A percentile compares a stretch with the other conserved stretches of the same genome.
phyloP scores from a whole-genome alignment of 2,797 vertebrate genomes.

The Xenops minutus region DNA sequence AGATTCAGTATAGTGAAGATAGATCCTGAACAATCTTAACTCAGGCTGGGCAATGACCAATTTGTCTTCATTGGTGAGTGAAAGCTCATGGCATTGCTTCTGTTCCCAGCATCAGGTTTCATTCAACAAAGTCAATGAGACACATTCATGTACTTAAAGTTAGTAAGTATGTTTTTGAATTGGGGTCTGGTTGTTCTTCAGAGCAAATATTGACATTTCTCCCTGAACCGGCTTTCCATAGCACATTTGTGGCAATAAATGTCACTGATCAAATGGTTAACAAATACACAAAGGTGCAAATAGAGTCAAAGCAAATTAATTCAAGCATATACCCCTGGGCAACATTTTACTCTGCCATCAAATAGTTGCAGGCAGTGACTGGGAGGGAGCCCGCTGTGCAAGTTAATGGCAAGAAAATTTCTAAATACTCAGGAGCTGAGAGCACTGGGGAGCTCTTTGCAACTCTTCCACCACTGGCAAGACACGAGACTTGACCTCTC shows the following conservation, averaged over 20 bases:
- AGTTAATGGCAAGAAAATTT: background rate
- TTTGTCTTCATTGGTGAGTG: constrained; percentile 25
- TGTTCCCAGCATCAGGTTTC: constrained; percentile 48
- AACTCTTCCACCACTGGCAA: background rate
- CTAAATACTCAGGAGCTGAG: background rate
- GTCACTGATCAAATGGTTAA: background rate
- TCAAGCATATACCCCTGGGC: background rate
- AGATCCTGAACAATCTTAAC: background rate
- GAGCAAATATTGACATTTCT: constrained; percentile 37
- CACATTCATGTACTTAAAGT: background rate
- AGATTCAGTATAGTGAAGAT: background rate
- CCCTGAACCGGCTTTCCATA: background rate
- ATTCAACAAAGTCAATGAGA: constrained; percentile 21
- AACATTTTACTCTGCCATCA: background rate
- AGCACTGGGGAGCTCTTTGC: background rate
- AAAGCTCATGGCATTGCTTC: constrained; percentile 1
- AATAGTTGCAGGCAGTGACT: background rate
- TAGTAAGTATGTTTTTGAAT: background rate
- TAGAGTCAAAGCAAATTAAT: background rate
- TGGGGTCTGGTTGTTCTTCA: constrained; percentile 29
- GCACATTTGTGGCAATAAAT: constrained; percentile 22
- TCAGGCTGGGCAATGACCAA: background rate
- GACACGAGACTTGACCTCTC: background rate
- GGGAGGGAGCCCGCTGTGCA: background rate
- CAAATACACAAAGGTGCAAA: background rate